phyloP scores from a whole-genome alignment of 2,113 vertebrate genomes.

The Ammodramus savannarum region DNA sequence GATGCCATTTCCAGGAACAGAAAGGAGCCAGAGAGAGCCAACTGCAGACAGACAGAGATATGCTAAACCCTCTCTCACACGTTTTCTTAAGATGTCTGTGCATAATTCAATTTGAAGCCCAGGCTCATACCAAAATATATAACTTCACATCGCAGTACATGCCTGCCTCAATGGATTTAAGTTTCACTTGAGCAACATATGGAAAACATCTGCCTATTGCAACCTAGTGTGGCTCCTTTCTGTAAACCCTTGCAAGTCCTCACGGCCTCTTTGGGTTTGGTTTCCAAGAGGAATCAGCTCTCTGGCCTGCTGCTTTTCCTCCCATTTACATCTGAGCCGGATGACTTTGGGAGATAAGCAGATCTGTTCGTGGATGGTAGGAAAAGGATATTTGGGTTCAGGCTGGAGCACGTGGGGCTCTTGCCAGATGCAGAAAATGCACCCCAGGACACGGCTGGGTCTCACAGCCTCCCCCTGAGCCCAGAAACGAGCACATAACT shows the following conservation, averaged over 20 bases:
- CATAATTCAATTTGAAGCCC: slow-evolving; percentile 62
- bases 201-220: slow-evolving; percentile 71
- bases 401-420: background rate
- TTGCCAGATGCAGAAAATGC: background rate
- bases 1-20: slow-evolving; percentile 24
- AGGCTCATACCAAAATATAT: slow-evolving; percentile 55
- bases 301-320: slow-evolving; percentile 47
- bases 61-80: slow-evolving; percentile 40
- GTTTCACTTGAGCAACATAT: slow-evolving; percentile 68
- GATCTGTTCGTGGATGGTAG: background rate
- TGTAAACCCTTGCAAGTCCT: slow-evolving; percentile 48
- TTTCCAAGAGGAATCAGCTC: slow-evolving; percentile 49
- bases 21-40: slow-evolving; percentile 6
- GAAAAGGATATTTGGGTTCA: background rate
- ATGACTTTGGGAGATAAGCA: background rate
- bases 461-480: background rate
- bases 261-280: slow-evolving; percentile 22
- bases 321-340: background rate
- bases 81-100: slow-evolving; percentile 27
- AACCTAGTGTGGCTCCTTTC: slow-evolving; percentile 3
- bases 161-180: slow-evolving; percentile 38
- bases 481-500: background rate
- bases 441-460: background rate
- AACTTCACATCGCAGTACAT: background rate
- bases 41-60: slow-evolving; percentile 31